Evolutionary conservation across 2,113 vertebrate genomes (phyloP).

Genomic region (Promerops cafer): DNA sequence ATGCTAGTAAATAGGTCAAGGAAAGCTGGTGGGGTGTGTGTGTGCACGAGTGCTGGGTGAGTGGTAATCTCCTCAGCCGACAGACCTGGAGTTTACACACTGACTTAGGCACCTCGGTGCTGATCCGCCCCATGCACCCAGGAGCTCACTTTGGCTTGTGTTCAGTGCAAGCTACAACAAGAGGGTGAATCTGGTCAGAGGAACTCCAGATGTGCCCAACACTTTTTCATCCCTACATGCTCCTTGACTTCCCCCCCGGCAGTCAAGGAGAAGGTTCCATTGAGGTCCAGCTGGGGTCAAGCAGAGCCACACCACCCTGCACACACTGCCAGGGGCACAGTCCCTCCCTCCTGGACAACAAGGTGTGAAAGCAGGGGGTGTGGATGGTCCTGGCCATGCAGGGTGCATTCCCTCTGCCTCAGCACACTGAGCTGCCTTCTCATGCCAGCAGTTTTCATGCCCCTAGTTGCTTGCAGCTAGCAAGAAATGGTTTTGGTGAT

Average conservation of each 20-base stretch:
- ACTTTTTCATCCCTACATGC: background rate
- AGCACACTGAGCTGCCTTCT: background rate
- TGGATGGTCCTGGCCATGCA: background rate
- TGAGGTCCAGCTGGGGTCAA: background rate
- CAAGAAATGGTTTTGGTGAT: background rate
- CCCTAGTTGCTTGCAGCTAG: background rate
- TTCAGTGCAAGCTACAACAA: rapidly evolving
- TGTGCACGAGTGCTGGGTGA: background rate
- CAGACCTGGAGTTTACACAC: background rate
- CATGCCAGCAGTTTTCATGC: background rate
- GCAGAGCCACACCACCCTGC: background rate
- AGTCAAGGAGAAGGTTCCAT: background rate
- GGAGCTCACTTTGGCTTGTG: background rate
- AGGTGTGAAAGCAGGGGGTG: background rate
- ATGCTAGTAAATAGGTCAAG: slow-evolving; percentile 1
- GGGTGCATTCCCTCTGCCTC: background rate
- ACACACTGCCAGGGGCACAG: background rate
- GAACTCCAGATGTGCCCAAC: background rate
- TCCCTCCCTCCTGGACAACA: background rate
- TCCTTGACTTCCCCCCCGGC: background rate
- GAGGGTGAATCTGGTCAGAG: background rate
- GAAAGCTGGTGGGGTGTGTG: background rate
- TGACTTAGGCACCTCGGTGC: background rate
- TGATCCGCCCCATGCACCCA: background rate
- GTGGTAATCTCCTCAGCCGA: background rate